Evolutionary conservation across 2,113 vertebrate species (phyloP).

Genomic region (Brachyistius frenatus): DNA sequence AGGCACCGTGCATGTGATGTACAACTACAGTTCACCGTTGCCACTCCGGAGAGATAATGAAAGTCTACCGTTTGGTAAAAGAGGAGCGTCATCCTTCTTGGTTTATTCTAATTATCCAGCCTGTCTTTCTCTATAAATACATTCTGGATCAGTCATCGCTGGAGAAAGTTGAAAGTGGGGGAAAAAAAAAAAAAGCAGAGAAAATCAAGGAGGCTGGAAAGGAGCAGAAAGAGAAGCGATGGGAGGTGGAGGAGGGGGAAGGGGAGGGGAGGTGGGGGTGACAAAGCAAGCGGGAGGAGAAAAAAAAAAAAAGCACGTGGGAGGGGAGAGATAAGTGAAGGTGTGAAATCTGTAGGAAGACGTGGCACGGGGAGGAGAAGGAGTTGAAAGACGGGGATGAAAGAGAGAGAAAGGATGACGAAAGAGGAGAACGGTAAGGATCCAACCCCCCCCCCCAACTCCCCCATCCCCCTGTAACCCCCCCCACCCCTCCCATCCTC

Average conservation of each 20-base stretch:
- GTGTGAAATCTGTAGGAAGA: constrained; percentile 58
- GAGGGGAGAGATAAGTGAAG: constrained; percentile 43
- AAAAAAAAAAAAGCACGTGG: constrained; percentile 25
- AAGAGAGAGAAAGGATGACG: not conserved
- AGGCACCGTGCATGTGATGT: constrained; percentile 51
- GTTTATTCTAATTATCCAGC: constrained; percentile 72
- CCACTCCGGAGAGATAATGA: constrained; percentile 55
- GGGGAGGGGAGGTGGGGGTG: not conserved
- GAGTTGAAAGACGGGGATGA: not conserved
- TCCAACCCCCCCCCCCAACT: not conserved
- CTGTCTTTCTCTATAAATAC: constrained; percentile 65
- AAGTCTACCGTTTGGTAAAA: constrained; percentile 60
- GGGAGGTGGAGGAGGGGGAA: not conserved
- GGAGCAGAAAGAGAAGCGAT: not conserved
- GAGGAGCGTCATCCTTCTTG: constrained; percentile 39
- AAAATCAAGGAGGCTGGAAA: not conserved
- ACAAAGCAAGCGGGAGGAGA: constrained; percentile 44
- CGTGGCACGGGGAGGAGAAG: constrained; percentile 5
- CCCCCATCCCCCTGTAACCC: no score
- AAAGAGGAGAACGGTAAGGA: constrained; percentile 25
- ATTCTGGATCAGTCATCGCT: constrained; percentile 30
- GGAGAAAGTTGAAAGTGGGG: constrained; percentile 16
- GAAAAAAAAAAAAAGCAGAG: constrained; percentile 21
- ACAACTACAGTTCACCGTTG: constrained; percentile 43
- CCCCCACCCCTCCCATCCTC: no score